Evolutionary conservation across 2,888 invertebrate genomes (phyloP).

Genomic region (Congeria kusceri): DNA sequence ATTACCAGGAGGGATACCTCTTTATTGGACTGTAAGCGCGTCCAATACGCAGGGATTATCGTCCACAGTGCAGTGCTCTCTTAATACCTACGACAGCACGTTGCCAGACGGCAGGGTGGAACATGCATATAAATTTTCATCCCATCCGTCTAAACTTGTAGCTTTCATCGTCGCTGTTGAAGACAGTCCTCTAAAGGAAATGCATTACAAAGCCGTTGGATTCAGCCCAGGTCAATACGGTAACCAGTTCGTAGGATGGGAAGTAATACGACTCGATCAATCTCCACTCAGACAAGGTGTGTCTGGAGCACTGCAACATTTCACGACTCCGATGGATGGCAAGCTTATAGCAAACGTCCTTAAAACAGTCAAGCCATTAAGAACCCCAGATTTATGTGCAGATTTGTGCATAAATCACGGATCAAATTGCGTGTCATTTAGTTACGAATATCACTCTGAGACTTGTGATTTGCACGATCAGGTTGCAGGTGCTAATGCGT

Average conservation of each 20-base stretch:
- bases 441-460: constrained; percentile 69
- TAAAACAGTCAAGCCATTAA: constrained; percentile 35
- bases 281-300: constrained; percentile 44
- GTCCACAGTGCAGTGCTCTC: constrained; percentile 61
- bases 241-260: constrained; percentile 66
- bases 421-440: constrained; percentile 70
- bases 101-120: constrained; percentile 76
- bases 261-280: constrained; percentile 46
- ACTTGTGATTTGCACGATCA: constrained; percentile 71
- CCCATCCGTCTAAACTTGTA: constrained; percentile 68
- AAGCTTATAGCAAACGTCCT: constrained; percentile 63
- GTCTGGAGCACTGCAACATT: constrained; percentile 50
- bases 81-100: constrained; percentile 75
- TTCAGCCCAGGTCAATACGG: constrained; percentile 69
- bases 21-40: constrained; percentile 75
- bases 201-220: constrained; percentile 64
- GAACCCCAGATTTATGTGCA: constrained; percentile 62
- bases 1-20: constrained; percentile 68
- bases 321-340: constrained; percentile 65
- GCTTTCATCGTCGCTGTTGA: constrained; percentile 72
- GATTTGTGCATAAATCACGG: constrained; percentile 59
- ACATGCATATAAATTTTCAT: constrained; percentile 68
- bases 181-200: constrained; percentile 68
- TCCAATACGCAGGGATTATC: constrained; percentile 72
- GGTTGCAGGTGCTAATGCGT: constrained; percentile 66